Base-by-base conservation (phyloP, 2,888 invertebrate genomes). In the Actias luna region DNA sequence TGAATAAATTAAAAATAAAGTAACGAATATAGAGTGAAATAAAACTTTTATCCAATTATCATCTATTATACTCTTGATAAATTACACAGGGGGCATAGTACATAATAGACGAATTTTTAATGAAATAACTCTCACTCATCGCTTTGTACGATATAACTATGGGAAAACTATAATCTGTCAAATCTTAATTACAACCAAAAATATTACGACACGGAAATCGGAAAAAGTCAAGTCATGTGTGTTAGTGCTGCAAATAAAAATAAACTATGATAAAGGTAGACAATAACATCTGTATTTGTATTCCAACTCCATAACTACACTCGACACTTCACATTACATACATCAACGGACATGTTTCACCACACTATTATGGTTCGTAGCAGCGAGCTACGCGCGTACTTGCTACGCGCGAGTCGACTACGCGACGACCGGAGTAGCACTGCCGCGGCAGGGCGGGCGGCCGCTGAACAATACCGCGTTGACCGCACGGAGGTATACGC, bases 391-490 rank as follows among this genome's bases (percentile, higher is more conserved):
- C 67, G 64, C 84, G 82, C 86, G 87, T 83, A 42, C 63, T 64
- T 60, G 74, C 82, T 81, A 82, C 85, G 80, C 79, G 77, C 89
- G 89, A 77, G 85, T 81, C 79, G 75, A 76, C 89, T 85, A 89
- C 89, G 85, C 90, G 89, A 76, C 86, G 88, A 76, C 78, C 82
- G 77, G 75, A 88, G 90, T 88, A 89, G 89, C 85, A 92, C 92
- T 92, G 90, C 78, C 88, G 86, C 81, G 79, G 72, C 76, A 76
- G 80, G 79, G 78, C 71, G 72, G 68, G 58, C 74, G 69, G 68
- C 65, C 72, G 65, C 67, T 65, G 68, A 66, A 76, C 79, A 36
- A 27, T 27, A 29, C 36, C 59, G 59, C 35, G 36, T 60, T 29
- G 55, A 73, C 71, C 77, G 76, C 75, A 72, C 76, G 71, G 69